Evolutionary conservation across 2,888 invertebrate species (phyloP), one percentile per base, ranked within the genome.

Genomic region (Calameuta idolon): DNA sequence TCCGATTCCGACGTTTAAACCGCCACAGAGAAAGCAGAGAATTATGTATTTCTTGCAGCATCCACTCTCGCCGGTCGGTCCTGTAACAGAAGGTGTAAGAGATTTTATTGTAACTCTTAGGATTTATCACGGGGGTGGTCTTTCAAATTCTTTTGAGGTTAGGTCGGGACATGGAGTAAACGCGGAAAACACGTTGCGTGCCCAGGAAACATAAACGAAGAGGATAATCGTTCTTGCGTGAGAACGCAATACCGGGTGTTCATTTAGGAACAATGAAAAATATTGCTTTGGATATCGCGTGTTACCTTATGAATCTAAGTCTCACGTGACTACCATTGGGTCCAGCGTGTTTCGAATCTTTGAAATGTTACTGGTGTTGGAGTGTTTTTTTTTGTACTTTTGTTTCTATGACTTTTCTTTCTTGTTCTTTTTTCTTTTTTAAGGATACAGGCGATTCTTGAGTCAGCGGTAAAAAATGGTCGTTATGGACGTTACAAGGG

Each of bases 1-100:
- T 23, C 97, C 97, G 81, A 97, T 93, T 40, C 96, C 94, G 4
- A 96, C 95, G 4, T 96, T 95, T 79, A 96, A 92, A 9, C 96
- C 95, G 0, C 97, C 96, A 88, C 97, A 97, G 3, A 96, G 95
- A 83, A 96, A 96, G 88, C 96, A 96, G 93, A 96, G 95, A 92
- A 96, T 95, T 75, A 96, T 96, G 92, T 97, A 96, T 92, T 96
- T 96, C 86, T 91, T 91, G 86, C 91, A 91, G 82, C 91, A 91
- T 73, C 88, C 88, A 75, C 88, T 88, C 78, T 89, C 90, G 12
- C 88, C 87, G 4, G 79, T 73, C 23, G 76, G 79, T 68, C 79
- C 79, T 79, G 79, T 23, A 74, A 74, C 55, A 15, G 15, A 15
- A 55, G 55, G 2, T 55, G 2, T 55, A 23, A 55, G 2, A 23